A percentile compares a stretch with the other conserved stretches of the same genome.
phyloP scores from a whole-genome alignment of 2,888 invertebrate genomes.

The Cheilosia grossa region DNA sequence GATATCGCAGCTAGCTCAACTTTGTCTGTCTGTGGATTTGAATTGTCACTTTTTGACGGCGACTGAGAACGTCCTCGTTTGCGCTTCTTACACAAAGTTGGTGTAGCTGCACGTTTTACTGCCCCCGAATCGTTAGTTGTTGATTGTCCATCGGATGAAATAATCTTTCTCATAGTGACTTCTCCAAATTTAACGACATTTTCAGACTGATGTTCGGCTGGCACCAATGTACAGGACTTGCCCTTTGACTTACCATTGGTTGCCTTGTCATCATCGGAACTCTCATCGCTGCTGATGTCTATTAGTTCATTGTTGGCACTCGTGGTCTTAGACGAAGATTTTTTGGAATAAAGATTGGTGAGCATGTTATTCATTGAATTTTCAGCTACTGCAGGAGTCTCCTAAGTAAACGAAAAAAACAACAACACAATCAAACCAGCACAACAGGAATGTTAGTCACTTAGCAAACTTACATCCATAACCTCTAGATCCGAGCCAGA shows the following conservation, averaged over 20 bases:
- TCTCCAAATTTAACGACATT: constrained; percentile 60
- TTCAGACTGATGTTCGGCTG: neutral
- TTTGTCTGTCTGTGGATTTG: constrained; percentile 83
- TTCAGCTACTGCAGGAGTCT: constrained; percentile 72
- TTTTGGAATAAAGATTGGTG: constrained; percentile 84
- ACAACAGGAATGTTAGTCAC: constrained; percentile 3
- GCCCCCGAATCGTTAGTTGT: constrained; percentile 77
- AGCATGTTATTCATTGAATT: constrained; percentile 81
- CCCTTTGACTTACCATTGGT: constrained; percentile 84
- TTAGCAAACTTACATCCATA: constrained; percentile 79
- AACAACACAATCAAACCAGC: neutral
- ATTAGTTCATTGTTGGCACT: constrained; percentile 86
- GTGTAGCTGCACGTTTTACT: constrained; percentile 77
- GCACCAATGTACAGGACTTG: constrained; percentile 72
- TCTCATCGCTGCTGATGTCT: constrained; percentile 91
- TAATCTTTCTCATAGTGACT: constrained; percentile 78
- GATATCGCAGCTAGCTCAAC: constrained; percentile 79
- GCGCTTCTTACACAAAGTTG: constrained; percentile 45
- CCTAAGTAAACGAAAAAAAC: constrained; percentile 74
- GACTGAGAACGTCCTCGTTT: constrained; percentile 62
- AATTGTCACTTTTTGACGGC: constrained; percentile 83
- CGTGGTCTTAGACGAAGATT: constrained; percentile 25
- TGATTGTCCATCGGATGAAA: constrained; percentile 65
- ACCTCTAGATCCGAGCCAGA: constrained; percentile 84
- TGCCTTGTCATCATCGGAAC: constrained; percentile 85